Conservation (phyloP, 2,797 vertebrate genomes). For the Odontamblyopus lacepedii region DNA sequence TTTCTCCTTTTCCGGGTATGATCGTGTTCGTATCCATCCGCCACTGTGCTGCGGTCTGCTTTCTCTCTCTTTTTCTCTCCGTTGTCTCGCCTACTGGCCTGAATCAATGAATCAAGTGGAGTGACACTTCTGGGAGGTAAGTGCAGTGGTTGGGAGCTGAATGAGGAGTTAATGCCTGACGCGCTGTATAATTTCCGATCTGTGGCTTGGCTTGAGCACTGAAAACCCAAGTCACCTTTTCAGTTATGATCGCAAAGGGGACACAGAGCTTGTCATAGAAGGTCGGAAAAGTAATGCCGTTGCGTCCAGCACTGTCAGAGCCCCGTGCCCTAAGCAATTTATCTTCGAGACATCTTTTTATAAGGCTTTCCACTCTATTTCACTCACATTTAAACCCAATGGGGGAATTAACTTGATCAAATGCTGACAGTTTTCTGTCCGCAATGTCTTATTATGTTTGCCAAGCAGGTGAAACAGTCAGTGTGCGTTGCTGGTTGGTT, state of each 20-base stretch:
- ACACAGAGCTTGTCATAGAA: conserved; percentile 31
- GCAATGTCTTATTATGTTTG: background rate
- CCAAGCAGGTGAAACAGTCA: background rate
- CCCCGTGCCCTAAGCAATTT: conserved; percentile 22
- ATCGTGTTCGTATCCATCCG: conserved; percentile 53
- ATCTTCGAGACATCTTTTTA: conserved; percentile 22
- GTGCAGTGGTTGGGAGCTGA: conserved; percentile 44
- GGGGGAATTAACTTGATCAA: conserved; percentile 8
- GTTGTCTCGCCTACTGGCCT: conserved; percentile 50
- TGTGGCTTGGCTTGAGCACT: conserved; percentile 19
- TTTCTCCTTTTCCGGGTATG: conserved; percentile 49
- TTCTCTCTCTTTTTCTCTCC: conserved; percentile 33
- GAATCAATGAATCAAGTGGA: conserved; percentile 68
- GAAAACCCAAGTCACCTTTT: conserved; percentile 20
- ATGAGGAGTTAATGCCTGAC: conserved; percentile 48
- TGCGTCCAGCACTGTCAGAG: conserved; percentile 23
- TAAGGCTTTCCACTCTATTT: conserved; percentile 3
- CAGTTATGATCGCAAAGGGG: conserved; percentile 25
- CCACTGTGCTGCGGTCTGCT: conserved; percentile 43
- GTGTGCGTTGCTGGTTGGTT: background rate
- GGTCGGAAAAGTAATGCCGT: conserved; percentile 38
- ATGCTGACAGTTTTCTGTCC: background rate
- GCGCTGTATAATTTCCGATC: conserved; percentile 46
- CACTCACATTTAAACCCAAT: background rate
- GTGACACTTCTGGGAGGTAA: conserved; percentile 24